phyloP scores from a whole-genome alignment of 2,888 invertebrate species.

The Microctonus aethiopoides region DNA sequence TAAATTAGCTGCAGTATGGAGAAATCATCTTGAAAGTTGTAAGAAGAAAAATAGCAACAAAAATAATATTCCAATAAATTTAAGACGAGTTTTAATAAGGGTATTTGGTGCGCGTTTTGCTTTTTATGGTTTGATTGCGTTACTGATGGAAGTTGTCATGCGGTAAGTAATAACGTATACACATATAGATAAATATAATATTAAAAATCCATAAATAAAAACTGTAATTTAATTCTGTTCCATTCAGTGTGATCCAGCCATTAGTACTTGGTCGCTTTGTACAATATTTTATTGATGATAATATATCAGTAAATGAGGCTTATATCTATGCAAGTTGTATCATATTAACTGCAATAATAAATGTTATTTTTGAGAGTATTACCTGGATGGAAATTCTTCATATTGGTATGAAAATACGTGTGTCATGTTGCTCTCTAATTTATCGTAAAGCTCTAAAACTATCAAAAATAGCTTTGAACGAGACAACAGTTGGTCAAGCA shows the following conservation, averaged over 20 bases:
- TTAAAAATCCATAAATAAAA: background rate
- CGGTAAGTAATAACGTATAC: conserved; percentile 72
- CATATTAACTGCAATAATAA: conserved; percentile 78
- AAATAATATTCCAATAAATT: conserved; percentile 72
- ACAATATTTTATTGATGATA: conserved; percentile 59
- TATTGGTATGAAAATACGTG: conserved; percentile 85
- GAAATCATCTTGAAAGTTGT: conserved; percentile 66
- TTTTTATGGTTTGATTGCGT: conserved; percentile 74
- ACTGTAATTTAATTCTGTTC: background rate
- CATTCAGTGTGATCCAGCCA: conserved; percentile 73
- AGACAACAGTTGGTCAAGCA: conserved; percentile 81
- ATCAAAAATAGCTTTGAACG: conserved; percentile 83
- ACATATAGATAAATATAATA: background rate
- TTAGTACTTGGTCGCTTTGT: conserved; percentile 64
- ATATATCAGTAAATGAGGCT: conserved; percentile 68
- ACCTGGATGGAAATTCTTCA: conserved; percentile 86
- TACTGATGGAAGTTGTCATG: conserved; percentile 78
- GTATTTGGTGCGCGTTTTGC: conserved; percentile 74
- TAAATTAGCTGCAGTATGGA: conserved; percentile 74
- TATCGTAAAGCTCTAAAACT: conserved; percentile 84
- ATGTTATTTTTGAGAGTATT: conserved; percentile 85
- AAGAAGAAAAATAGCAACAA: conserved; percentile 51
- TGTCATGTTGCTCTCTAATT: conserved; percentile 84
- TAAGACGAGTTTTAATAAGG: conserved; percentile 71
- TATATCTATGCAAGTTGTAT: conserved; percentile 82